phyloP scores from a whole-genome alignment of 2,888 invertebrate species.

The Tipula helvola region DNA sequence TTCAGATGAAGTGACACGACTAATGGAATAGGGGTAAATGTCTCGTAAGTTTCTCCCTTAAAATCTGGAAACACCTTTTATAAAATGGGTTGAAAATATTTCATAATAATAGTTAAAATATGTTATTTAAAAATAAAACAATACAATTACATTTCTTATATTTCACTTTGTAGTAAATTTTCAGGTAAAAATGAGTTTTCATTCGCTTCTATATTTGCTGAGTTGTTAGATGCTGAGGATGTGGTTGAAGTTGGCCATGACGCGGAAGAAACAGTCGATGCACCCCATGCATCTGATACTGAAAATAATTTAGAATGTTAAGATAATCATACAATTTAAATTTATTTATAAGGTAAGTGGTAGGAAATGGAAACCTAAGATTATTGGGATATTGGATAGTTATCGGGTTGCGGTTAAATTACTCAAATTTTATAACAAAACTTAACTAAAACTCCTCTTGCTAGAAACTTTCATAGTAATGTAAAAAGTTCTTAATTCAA shows the following conservation, averaged over 20 bases:
- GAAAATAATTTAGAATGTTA: neutral
- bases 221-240: conserved; percentile 40
- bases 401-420: no score
- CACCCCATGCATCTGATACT: conserved; percentile 45
- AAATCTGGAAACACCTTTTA: neutral
- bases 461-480: no score
- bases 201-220: conserved; percentile 30
- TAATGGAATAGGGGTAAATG: no score
- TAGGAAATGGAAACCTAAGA: no score
- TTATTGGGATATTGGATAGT: no score
- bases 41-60: neutral
- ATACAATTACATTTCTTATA: neutral
- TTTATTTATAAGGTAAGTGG: no score
- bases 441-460: no score
- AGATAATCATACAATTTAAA: no score
- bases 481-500: no score
- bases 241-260: conserved; percentile 41
- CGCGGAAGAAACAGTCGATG: conserved; percentile 27
- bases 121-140: neutral
- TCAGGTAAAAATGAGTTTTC: conserved; percentile 80
- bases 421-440: no score
- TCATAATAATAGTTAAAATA: neutral
- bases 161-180: conserved; percentile 47
- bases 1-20: no score
- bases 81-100: neutral